These are phyloP conservation scores for Anguilla japonica DNA, from an alignment of 2,113 vertebrate species.

Conservation along the genomic window DNA sequence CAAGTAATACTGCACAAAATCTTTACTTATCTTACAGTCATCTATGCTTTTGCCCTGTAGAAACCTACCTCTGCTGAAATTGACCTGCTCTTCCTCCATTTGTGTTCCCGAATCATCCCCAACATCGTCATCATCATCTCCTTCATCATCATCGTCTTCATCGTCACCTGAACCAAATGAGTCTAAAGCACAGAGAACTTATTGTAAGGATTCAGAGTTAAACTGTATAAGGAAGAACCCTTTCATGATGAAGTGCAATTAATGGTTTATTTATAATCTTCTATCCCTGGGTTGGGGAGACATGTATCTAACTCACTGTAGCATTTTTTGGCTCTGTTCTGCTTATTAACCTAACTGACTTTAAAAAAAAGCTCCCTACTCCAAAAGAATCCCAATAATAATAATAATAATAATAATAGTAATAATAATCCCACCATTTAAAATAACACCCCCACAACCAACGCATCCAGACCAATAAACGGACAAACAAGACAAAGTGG, in stretches of 20 bases:
- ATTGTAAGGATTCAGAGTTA: background rate
- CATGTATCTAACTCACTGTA: background rate
- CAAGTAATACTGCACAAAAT: no score
- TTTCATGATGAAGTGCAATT: background rate
- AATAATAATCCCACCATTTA: no score
- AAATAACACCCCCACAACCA: no score
- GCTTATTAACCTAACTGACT: no score
- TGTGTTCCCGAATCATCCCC: slow-evolving; percentile 65
- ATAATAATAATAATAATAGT: no score
- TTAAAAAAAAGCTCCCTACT: no score
- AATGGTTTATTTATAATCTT: background rate
- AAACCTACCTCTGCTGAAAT: slow-evolving; percentile 66
- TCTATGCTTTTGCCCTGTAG: background rate
- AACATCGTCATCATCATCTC: slow-evolving; percentile 56
- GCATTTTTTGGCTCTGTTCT: no score
- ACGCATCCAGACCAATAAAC: no score
- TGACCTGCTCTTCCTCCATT: slow-evolving; percentile 66
- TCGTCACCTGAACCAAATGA: slow-evolving; percentile 80
- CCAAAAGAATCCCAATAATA: no score
- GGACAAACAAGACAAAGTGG: no score
- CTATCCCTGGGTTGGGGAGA: background rate
- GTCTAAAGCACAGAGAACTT: slow-evolving; percentile 61
- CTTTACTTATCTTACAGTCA: no score
- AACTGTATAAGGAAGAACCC: background rate
- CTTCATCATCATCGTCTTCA: background rate